Evolutionary conservation across 2,113 vertebrate species (phyloP).

Genomic region (Crocuta crocuta): DNA sequence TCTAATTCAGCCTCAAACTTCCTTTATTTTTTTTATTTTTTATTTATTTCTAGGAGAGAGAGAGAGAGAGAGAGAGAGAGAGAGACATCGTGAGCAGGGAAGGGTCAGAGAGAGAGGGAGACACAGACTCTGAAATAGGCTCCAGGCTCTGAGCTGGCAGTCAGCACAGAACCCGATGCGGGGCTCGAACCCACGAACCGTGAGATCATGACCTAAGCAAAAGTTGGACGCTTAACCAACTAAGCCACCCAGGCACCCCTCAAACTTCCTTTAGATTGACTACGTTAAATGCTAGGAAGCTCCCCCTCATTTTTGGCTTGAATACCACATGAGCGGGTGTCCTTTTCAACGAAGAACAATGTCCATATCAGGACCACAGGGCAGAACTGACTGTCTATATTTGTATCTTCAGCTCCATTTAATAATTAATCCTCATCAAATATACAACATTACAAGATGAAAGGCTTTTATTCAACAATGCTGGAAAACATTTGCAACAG

Average conservation of each 20-base stretch:
- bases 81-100: too few species aligned
- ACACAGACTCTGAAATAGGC: too few species aligned
- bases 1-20: background rate
- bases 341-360: background rate
- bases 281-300: background rate
- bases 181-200: too few species aligned
- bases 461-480: constrained; percentile 15
- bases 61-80: too few species aligned
- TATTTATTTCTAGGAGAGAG: too few species aligned
- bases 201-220: too few species aligned
- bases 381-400: background rate
- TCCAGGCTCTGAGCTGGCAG: too few species aligned
- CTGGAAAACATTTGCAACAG: background rate
- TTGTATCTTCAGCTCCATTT: background rate
- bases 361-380: background rate
- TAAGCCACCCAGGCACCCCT: background rate
- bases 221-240: too few species aligned
- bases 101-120: too few species aligned
- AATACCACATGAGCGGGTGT: background rate
- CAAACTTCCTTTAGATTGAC: background rate
- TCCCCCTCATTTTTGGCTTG: background rate
- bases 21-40: background rate
- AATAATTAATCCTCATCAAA: constrained; percentile 58
- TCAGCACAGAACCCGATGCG: too few species aligned
- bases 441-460: background rate